A percentile compares a stretch with the other conserved stretches of the same genome.
These are phyloP conservation scores for Aplysia californica DNA, from an alignment of 1,140 invertebrate genomes.

Conservation along the genomic window DNA sequence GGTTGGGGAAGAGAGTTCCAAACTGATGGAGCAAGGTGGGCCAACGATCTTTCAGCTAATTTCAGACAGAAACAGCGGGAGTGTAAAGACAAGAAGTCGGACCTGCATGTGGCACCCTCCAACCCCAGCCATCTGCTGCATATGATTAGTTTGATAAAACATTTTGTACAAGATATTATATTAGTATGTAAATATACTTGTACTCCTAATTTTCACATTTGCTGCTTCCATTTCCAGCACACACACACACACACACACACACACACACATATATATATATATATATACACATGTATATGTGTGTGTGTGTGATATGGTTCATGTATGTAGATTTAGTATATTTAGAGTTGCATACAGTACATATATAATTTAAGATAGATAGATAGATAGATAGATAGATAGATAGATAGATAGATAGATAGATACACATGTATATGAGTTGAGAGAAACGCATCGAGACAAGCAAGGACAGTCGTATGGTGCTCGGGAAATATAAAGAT, in stretches of 20 bases:
- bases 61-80: neutral
- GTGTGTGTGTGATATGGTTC: neutral
- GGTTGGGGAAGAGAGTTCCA: no score
- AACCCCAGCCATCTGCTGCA: neutral
- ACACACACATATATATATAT: neutral
- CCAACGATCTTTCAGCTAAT: neutral
- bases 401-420: no score
- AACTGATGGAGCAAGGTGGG: no score
- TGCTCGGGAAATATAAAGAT: no score
- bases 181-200: neutral
- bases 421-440: no score
- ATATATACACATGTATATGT: conserved; percentile 3
- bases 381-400: no score
- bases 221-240: neutral
- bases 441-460: no score
- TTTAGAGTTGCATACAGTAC: neutral
- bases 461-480: no score
- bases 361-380: neutral
- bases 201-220: neutral
- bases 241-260: neutral
- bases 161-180: neutral
- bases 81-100: neutral
- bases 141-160: no score
- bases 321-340: neutral
- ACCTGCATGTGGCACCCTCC: neutral